Evolutionary conservation across 2,113 vertebrate genomes (phyloP).

Genomic region (Ellobius talpinus): DNA sequence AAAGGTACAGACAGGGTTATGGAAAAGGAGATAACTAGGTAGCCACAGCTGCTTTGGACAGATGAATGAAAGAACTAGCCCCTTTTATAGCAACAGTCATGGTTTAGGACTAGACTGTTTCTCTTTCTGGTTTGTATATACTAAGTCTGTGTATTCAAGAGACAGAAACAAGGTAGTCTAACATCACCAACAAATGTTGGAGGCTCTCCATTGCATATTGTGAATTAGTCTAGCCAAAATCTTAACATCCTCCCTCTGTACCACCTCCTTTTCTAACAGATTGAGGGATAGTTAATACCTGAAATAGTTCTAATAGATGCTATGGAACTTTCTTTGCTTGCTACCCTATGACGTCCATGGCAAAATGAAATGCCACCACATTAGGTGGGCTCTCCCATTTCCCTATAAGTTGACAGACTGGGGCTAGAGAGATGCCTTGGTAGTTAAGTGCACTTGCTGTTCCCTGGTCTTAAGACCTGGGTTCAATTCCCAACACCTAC

Average conservation of each 20-base stretch:
- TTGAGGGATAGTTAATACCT: background rate
- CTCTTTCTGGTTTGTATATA: background rate
- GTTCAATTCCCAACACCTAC: background rate
- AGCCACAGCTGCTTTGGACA: slow-evolving; percentile 23
- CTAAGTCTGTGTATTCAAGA: slow-evolving; percentile 26
- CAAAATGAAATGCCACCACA: slow-evolving; percentile 32
- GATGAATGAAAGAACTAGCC: slow-evolving; percentile 31
- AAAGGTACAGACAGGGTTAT: slow-evolving; percentile 48
- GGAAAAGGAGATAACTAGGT: background rate
- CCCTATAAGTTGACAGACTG: slow-evolving; percentile 41
- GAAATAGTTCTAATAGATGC: background rate
- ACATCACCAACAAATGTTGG: background rate
- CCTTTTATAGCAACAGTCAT: slow-evolving; percentile 33
- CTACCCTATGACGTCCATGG: background rate
- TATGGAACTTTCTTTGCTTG: slow-evolving; percentile 17
- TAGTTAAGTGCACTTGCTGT: background rate
- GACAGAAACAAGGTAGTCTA: slow-evolving; percentile 22
- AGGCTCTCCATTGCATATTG: slow-evolving; percentile 9
- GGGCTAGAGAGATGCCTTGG: background rate
- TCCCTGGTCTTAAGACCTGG: background rate
- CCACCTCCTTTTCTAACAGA: background rate
- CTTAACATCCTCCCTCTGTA: slow-evolving; percentile 3
- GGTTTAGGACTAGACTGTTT: slow-evolving; percentile 40
- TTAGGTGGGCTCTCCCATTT: slow-evolving; percentile 5
- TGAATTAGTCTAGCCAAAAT: slow-evolving; percentile 41